phyloP scores from a whole-genome alignment of 2,888 invertebrate genomes.

The Hedychridium roseum region DNA sequence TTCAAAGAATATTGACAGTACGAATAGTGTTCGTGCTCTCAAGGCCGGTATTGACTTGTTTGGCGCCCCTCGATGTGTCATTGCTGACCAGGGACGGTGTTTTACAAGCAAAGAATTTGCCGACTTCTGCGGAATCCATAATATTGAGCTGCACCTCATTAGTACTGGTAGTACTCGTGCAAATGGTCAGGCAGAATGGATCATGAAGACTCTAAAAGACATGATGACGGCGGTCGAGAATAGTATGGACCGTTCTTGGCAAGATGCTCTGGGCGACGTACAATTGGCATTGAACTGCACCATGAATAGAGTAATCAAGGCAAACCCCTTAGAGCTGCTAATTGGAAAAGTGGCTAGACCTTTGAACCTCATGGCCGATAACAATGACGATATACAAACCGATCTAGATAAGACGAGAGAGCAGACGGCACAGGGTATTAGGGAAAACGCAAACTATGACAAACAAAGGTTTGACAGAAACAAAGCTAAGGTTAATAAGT shows the following conservation, averaged over 20 bases:
- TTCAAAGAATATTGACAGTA: constrained; percentile 44
- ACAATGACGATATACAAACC: constrained; percentile 12
- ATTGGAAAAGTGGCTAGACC: constrained; percentile 38
- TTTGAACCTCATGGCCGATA: constrained; percentile 11
- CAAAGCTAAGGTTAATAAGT: constrained; percentile 11
- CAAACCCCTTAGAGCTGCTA: constrained; percentile 42
- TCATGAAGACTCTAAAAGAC: constrained; percentile 33
- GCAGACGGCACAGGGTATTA: constrained; percentile 9
- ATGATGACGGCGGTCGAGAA: constrained; percentile 42
- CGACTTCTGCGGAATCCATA: constrained; percentile 20
- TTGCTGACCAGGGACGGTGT: constrained; percentile 24
- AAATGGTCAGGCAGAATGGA: constrained; percentile 43
- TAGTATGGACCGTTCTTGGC: constrained; percentile 34
- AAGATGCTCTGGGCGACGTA: constrained; percentile 37
- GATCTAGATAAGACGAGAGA: constrained; percentile 14
- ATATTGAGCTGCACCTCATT: constrained; percentile 33
- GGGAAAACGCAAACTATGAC: constrained; percentile 9
- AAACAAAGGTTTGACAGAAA: constrained; percentile 10
- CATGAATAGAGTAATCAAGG: constrained; percentile 32
- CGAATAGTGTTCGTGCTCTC: constrained; percentile 23
- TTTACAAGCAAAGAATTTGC: constrained; percentile 25
- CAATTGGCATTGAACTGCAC: constrained; percentile 45
- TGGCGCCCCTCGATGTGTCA: constrained; percentile 21
- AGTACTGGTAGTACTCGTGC: constrained; percentile 38
- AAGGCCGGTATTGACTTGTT: constrained; percentile 23